These are phyloP conservation scores for Cyanistes caeruleus DNA, from an alignment of 2,113 vertebrate genomes.

Conservation along the genomic window DNA sequence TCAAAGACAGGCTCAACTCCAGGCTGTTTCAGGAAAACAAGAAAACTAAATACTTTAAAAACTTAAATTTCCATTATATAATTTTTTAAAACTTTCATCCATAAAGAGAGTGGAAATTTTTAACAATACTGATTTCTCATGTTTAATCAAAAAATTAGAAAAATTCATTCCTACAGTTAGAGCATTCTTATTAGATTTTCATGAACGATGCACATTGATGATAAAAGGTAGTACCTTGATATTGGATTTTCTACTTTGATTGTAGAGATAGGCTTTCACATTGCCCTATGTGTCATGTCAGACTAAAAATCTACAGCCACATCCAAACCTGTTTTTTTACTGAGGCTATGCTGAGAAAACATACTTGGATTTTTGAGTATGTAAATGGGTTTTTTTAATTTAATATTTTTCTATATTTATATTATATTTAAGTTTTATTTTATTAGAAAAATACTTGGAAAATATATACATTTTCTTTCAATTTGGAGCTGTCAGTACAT, in stretches of 20 bases:
- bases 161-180: background rate
- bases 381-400: background rate
- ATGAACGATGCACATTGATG: background rate
- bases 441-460: background rate
- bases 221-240: background rate
- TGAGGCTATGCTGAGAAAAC: background rate
- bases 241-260: background rate
- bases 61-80: rapidly evolving
- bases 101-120: background rate
- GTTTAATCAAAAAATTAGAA: background rate
- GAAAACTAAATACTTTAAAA: background rate
- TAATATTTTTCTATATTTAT: background rate
- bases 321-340: background rate
- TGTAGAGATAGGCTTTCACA: background rate
- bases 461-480: background rate
- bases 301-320: background rate
- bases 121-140: background rate
- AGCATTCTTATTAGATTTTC: background rate
- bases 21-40: background rate
- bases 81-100: background rate
- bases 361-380: background rate
- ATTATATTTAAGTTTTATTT: background rate
- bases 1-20: background rate
- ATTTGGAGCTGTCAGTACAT: rapidly evolving
- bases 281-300: background rate